These are phyloP conservation scores for Phorcus lineatus DNA, from an alignment of 2,888 invertebrate genomes.

Conservation along the genomic window DNA sequence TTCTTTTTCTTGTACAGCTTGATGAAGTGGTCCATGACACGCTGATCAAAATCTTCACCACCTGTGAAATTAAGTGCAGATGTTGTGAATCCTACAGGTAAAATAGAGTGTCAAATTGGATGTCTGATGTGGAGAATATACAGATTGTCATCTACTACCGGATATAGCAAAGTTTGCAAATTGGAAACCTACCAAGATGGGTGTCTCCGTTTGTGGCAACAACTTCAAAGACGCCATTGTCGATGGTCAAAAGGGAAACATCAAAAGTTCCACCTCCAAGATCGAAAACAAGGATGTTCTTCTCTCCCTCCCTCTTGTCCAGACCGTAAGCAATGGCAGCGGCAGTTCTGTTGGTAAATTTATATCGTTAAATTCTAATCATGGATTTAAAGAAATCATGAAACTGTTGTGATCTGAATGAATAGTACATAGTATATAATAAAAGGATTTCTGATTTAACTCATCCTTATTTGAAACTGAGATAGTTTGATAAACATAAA, in stretches of 20 bases:
- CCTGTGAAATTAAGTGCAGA: slow-evolving; percentile 75
- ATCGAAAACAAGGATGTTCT: slow-evolving; percentile 98
- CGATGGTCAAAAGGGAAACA: slow-evolving; percentile 97
- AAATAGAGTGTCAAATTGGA: too few species aligned
- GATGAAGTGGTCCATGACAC: slow-evolving; percentile 99
- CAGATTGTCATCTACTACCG: too few species aligned
- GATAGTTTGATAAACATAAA: too few species aligned
- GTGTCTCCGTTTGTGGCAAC: slow-evolving; percentile 94
- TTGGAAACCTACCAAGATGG: slow-evolving; percentile 84
- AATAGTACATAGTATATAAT: too few species aligned
- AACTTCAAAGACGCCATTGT: slow-evolving; percentile 97
- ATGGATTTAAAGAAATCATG: too few species aligned
- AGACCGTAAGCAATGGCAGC: slow-evolving; percentile 98
- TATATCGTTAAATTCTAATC: too few species aligned
- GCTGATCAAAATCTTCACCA: slow-evolving; percentile 99
- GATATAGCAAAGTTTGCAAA: too few species aligned
- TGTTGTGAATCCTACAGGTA: too few species aligned
- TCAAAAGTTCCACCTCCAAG: slow-evolving; percentile 99
- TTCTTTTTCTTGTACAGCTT: slow-evolving; percentile 99
- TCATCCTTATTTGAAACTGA: too few species aligned
- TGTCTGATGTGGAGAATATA: too few species aligned
- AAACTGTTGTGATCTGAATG: too few species aligned
- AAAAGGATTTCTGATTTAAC: too few species aligned
- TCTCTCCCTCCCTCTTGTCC: slow-evolving; percentile 97
- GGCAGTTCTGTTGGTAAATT: slow-evolving; percentile 80